phyloP scores from a whole-genome alignment of 2,888 invertebrate species.

The Lasioglossum morio region DNA sequence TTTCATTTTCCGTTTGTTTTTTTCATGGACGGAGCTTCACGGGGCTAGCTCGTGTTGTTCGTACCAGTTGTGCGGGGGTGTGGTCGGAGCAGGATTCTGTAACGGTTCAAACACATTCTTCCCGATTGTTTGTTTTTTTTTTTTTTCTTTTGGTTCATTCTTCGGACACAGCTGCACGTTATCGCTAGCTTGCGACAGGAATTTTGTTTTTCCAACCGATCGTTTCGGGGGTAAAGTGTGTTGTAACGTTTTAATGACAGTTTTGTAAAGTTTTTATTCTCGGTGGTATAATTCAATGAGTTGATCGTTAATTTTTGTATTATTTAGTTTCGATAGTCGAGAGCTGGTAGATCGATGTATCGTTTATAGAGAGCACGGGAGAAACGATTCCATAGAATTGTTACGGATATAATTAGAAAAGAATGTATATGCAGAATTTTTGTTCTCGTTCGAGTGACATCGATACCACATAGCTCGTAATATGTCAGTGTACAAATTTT shows the following conservation, averaged over 20 bases:
- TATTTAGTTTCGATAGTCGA: background rate
- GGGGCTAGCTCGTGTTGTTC: background rate
- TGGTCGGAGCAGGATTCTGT: slow-evolving; percentile 4
- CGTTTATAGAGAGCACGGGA: background rate
- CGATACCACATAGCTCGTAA: background rate
- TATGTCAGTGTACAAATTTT: background rate
- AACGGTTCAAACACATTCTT: background rate
- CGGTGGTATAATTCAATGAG: background rate
- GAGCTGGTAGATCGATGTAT: background rate
- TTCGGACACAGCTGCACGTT: background rate
- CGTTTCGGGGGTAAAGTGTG: background rate
- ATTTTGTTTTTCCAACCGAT: background rate
- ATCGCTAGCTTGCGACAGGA: background rate
- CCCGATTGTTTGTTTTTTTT: too few relatives aligned
- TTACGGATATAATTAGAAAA: background rate
- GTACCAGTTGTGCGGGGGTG: background rate
- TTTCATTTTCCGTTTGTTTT: background rate
- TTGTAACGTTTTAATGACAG: background rate
- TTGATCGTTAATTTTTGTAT: background rate
- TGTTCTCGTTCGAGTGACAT: background rate
- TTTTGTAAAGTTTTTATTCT: background rate
- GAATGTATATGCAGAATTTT: background rate
- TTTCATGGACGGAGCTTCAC: background rate
- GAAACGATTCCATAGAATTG: background rate
- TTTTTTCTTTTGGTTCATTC: background rate